phyloP scores from a whole-genome alignment of 2,888 invertebrate genomes.

The Pammene aurita region DNA sequence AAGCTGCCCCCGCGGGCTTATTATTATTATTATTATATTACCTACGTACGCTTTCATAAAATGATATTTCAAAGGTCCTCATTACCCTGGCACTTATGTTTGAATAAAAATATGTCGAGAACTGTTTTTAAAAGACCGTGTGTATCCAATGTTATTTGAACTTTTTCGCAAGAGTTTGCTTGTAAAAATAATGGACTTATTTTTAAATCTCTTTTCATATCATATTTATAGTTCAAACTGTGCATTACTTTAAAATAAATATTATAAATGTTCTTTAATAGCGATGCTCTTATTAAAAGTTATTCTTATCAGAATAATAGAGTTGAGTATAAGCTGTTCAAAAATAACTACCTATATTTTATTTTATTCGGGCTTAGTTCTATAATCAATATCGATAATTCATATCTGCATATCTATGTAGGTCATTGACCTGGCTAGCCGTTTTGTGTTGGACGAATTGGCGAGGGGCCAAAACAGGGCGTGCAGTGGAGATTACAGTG shows the following conservation, averaged over 20 bases:
- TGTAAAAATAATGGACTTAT: background rate
- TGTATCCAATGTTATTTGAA: background rate
- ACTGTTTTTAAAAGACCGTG: conserved; percentile 2
- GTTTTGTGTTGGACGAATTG: conserved; percentile 23
- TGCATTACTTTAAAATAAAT: background rate
- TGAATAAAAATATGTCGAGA: conserved; percentile 11
- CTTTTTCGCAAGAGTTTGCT: background rate
- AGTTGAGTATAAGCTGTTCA: too few relatives aligned
- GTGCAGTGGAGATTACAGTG: conserved; percentile 26
- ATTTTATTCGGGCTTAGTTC: too few relatives aligned
- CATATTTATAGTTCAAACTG: background rate
- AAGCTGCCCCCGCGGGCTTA: too few relatives aligned
- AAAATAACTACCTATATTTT: too few relatives aligned
- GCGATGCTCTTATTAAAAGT: too few relatives aligned
- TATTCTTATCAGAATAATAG: too few relatives aligned
- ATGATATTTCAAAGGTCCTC: conserved; percentile 12
- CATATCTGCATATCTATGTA: conserved; percentile 13
- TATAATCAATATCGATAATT: background rate
- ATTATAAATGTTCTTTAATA: background rate
- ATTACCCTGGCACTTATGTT: conserved; percentile 2
- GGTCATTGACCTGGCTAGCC: conserved; percentile 33
- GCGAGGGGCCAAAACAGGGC: conserved; percentile 23
- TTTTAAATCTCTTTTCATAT: background rate
- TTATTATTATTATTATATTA: too few relatives aligned
- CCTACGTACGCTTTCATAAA: conserved; percentile 10